A percentile compares a stretch with the other conserved stretches of the same genome.
Conservation (phyloP, 64 coral and sea anemone genomes). For the Actinia equina region DNA sequence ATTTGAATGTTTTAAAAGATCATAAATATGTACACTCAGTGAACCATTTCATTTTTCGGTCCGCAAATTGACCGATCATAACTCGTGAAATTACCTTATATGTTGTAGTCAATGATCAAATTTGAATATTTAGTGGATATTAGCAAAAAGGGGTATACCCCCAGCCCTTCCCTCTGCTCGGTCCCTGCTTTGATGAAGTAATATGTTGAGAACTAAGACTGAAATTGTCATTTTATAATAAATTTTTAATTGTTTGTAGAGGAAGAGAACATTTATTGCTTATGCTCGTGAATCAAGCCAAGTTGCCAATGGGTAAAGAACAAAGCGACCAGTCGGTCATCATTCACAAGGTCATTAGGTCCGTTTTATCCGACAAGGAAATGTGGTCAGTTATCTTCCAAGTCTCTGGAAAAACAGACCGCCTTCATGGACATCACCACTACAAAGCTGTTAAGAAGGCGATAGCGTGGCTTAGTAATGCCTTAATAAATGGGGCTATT, state of each 20-base stretch:
- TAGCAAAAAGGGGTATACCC: too few species aligned
- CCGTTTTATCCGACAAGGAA: not conserved
- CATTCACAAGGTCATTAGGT: not conserved
- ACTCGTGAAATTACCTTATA: too few species aligned
- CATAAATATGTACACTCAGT: too few species aligned
- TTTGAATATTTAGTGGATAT: too few species aligned
- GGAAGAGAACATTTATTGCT: slow-evolving; percentile 14
- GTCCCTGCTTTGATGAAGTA: too few species aligned
- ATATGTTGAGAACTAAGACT: not conserved
- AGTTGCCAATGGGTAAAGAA: not conserved
- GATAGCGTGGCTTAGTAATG: not conserved
- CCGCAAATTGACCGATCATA: too few species aligned
- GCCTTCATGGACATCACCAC: not conserved
- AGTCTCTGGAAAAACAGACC: not conserved
- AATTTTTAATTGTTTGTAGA: not conserved
- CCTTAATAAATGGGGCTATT: not conserved
- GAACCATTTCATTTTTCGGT: too few species aligned
- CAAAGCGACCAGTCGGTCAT: not conserved
- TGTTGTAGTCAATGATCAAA: too few species aligned
- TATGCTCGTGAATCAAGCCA: not conserved
- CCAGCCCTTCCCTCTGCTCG: too few species aligned
- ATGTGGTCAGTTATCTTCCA: not conserved
- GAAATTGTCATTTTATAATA: not conserved
- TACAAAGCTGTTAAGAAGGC: not conserved
- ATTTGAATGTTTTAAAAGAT: too few species aligned